These are phyloP conservation scores for Clamator glandarius DNA, from an alignment of 2,797 vertebrate species.

Conservation along the genomic window DNA sequence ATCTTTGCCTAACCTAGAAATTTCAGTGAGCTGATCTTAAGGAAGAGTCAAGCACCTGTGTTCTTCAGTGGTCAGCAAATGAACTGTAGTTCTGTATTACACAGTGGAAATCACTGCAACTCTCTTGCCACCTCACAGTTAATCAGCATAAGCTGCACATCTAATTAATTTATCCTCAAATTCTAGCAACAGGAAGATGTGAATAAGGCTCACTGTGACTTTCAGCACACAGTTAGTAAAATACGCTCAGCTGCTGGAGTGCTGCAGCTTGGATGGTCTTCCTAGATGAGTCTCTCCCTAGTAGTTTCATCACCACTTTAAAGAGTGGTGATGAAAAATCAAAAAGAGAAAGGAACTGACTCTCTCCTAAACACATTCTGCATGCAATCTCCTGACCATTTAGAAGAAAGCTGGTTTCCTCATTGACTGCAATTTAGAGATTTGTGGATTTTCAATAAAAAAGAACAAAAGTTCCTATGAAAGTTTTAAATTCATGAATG, in stretches of 20 bases:
- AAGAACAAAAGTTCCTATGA: not conserved
- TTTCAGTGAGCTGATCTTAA: not conserved
- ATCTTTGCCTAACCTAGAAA: not conserved
- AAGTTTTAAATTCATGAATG: not conserved
- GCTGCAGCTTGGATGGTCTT: not conserved
- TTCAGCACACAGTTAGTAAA: not conserved
- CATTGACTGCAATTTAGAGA: not conserved
- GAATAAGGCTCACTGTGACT: not conserved
- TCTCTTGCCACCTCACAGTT: constrained; percentile 14
- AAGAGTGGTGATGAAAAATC: not conserved
- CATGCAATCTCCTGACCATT: not conserved
- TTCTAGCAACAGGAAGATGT: not conserved
- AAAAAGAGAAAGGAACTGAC: not conserved
- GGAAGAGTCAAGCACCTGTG: not conserved
- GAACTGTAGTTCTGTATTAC: not conserved
- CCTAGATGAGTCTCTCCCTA: not conserved
- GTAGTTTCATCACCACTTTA: not conserved
- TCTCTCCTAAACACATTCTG: not conserved
- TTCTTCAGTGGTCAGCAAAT: not conserved
- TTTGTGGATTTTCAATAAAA: not conserved
- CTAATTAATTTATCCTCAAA: constrained; percentile 37
- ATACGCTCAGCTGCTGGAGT: not conserved
- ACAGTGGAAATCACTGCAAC: not conserved
- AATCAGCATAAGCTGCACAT: constrained; percentile 1
- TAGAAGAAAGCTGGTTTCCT: not conserved